phyloP scores from a whole-genome alignment of 2,113 vertebrate genomes.

The Malurus cyaneus region DNA sequence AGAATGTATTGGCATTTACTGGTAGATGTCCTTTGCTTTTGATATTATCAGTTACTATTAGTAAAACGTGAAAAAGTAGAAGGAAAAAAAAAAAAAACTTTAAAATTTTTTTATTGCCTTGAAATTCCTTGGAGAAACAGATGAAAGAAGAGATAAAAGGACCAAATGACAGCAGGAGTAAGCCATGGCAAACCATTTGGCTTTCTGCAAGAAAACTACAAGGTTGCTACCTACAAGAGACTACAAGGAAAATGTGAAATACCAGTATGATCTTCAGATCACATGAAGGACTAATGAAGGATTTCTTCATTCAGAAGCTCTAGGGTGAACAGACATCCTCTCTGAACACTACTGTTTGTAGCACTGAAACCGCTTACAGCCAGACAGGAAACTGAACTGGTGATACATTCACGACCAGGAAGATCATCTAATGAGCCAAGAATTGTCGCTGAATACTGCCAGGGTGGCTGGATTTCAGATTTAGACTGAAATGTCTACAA shows the following conservation, averaged over 20 bases:
- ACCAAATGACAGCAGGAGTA: not conserved
- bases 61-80: not conserved
- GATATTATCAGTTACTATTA: not conserved
- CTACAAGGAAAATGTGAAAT: not conserved
- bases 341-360: not conserved
- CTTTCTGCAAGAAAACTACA: not conserved
- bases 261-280: not conserved
- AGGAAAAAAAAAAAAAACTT: not conserved
- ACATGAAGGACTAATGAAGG: not conserved
- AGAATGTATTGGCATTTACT: not conserved
- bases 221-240: not conserved
- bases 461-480: not conserved
- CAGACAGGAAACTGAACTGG: not conserved
- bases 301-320: not conserved
- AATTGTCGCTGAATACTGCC: not conserved
- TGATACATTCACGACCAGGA: not conserved
- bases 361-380: not conserved
- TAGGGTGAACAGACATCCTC: not conserved
- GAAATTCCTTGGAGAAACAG: not conserved
- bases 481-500: not conserved
- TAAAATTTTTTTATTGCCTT: not conserved
- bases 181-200: not conserved
- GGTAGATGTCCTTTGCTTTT: not conserved
- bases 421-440: not conserved
- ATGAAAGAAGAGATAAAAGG: not conserved